Percentiles rank a stretch among this genome's conserved stretches.
phyloP scores from a whole-genome alignment of 2,113 vertebrate species.

The Heptranchias perlo region DNA sequence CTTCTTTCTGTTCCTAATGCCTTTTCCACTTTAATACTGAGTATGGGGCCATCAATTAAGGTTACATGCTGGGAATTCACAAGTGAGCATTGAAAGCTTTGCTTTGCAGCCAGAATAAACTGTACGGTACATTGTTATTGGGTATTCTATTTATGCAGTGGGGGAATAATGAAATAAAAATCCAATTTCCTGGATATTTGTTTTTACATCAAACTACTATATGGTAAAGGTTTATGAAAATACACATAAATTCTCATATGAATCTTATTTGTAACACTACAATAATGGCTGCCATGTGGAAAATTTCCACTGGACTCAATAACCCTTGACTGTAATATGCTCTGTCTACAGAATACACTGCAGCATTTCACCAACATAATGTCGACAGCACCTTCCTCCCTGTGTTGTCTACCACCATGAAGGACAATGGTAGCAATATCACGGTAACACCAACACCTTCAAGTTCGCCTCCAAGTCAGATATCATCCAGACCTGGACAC shows the following conservation, averaged over 20 bases:
- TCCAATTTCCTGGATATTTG: neutral
- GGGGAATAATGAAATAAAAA: neutral
- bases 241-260: neutral
- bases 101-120: constrained; percentile 12
- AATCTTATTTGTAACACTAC: neutral
- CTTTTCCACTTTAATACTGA: neutral
- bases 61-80: neutral
- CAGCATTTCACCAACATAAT: neutral
- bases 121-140: constrained; percentile 7
- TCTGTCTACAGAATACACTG: neutral
- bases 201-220: neutral
- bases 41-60: constrained; percentile 29
- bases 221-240: neutral
- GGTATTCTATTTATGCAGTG: neutral
- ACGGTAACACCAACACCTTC: neutral
- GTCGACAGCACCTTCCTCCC: too few relatives aligned
- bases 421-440: neutral
- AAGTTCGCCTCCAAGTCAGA: neutral
- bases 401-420: neutral
- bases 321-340: neutral
- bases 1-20: constrained; percentile 29
- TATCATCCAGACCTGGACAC: neutral
- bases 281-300: neutral
- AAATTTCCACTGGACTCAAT: too few relatives aligned
- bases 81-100: constrained; percentile 21